Conservation (phyloP, 2,888 invertebrate genomes). For the Labia minor region DNA sequence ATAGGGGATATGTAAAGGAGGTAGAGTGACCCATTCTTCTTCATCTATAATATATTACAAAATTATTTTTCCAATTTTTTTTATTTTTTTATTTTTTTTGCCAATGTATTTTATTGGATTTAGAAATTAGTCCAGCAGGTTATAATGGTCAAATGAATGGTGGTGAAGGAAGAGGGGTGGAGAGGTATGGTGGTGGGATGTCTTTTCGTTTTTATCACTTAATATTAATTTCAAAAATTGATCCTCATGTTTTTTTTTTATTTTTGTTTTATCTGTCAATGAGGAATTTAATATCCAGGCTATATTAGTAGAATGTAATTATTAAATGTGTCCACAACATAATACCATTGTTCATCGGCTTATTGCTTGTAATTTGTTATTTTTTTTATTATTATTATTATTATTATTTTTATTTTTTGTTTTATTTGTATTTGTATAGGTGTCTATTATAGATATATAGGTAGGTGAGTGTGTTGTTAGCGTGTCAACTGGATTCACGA, state of each 20-base stretch:
- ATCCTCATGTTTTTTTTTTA: slow-evolving; percentile 13
- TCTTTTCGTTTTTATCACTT: slow-evolving; percentile 13
- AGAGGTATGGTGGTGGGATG: too few species aligned
- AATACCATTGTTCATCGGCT: slow-evolving; percentile 13
- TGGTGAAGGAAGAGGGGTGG: too few species aligned
- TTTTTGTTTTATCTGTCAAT: slow-evolving; percentile 5
- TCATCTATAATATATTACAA: background rate
- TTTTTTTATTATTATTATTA: background rate
- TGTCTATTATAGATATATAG: background rate
- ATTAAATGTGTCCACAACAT: slow-evolving; percentile 13
- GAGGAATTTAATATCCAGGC: slow-evolving; percentile 5
- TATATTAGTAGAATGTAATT: slow-evolving; percentile 13
- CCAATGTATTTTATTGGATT: background rate
- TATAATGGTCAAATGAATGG: background rate
- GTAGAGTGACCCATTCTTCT: too few species aligned
- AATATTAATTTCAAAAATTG: slow-evolving; percentile 13
- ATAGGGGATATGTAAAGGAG: too few species aligned
- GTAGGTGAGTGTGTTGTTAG: slow-evolving; percentile 4
- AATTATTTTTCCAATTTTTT: background rate
- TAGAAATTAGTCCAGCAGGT: background rate
- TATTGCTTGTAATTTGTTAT: slow-evolving; percentile 5
- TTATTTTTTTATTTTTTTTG: too few species aligned
- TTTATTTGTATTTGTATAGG: slow-evolving; percentile 13
- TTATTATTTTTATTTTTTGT: background rate
- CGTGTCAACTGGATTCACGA: slow-evolving; percentile 13